Evolutionary conservation across 2,888 invertebrate species (phyloP).

Genomic region (Monopis laevigella): DNA sequence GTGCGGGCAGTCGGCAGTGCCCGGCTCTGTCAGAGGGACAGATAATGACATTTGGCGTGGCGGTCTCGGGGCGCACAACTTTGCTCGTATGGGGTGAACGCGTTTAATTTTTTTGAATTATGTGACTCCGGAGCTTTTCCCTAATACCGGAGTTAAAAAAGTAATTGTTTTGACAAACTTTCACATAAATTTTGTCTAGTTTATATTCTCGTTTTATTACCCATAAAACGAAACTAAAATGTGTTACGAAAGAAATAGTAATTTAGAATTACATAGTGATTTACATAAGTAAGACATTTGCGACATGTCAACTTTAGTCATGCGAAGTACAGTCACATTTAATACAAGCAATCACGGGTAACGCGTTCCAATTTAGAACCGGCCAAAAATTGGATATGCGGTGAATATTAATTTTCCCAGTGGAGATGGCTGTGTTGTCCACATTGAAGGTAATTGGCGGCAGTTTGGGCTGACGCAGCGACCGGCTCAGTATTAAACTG

Average conservation of each 20-base stretch:
- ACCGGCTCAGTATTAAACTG: conserved; percentile 38
- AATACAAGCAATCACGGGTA: conserved; percentile 44
- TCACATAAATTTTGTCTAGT: too few relatives aligned
- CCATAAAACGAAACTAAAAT: too few relatives aligned
- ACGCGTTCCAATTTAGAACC: conserved; percentile 44
- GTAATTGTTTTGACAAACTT: too few relatives aligned
- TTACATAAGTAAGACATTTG: too few relatives aligned
- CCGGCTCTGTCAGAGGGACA: conserved; percentile 41
- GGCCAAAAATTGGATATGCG: conserved; percentile 56
- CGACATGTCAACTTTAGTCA: neutral
- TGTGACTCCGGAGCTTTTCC: conserved; percentile 19
- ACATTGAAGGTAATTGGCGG: conserved; percentile 65
- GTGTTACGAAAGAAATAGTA: too few relatives aligned
- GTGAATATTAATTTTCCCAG: conserved; percentile 61
- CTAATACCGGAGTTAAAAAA: too few relatives aligned
- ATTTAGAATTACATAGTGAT: too few relatives aligned
- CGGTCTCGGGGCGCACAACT: conserved; percentile 17
- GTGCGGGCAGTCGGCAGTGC: conserved; percentile 35
- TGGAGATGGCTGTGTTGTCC: conserved; percentile 57
- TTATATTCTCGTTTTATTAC: too few relatives aligned
- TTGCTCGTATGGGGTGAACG: conserved; percentile 24
- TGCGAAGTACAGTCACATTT: conserved; percentile 24
- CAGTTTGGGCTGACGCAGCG: conserved; percentile 60
- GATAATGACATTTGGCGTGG: conserved; percentile 39
- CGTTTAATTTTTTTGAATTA: conserved; percentile 28